phyloP scores from a whole-genome alignment of 2,797 vertebrate genomes.

The Gymnodraco acuticeps region DNA sequence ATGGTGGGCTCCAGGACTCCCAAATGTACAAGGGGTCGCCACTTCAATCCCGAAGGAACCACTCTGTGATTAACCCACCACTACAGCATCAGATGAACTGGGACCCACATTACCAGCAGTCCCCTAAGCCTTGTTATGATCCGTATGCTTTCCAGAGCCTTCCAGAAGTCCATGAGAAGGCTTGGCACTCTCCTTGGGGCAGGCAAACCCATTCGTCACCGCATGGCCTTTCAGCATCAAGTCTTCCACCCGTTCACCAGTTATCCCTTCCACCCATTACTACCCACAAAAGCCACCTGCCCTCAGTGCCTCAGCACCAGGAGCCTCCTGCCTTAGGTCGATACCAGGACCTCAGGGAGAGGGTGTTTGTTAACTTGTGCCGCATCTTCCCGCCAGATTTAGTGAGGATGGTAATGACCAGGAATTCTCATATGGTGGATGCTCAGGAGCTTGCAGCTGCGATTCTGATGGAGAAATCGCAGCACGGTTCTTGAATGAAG shows the following conservation, averaged over 20 bases:
- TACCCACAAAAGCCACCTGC: conserved; percentile 39
- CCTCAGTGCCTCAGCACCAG: conserved; percentile 61
- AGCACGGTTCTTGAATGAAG: conserved; percentile 86
- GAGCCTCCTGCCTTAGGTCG: conserved; percentile 81
- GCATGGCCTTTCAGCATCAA: conserved; percentile 33
- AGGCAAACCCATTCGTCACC: conserved; percentile 55
- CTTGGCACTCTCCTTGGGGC: conserved; percentile 86
- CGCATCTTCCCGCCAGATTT: conserved; percentile 95
- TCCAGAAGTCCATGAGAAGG: conserved; percentile 87
- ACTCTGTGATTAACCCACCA: conserved; percentile 73
- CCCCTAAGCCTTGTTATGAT: conserved; percentile 89
- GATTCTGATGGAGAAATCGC: conserved; percentile 93
- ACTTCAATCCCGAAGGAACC: conserved; percentile 84
- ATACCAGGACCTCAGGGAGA: conserved; percentile 90
- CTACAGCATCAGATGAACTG: conserved; percentile 83
- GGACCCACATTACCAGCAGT: conserved; percentile 88
- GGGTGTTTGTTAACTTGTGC: conserved; percentile 92
- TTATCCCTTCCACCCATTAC: conserved; percentile 40
- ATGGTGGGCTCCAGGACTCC: conserved; percentile 86
- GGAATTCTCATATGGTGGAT: conserved; percentile 92
- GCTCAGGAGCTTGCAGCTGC: conserved; percentile 96
- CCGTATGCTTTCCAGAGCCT: conserved; percentile 89
- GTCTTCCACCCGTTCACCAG: conserved; percentile 32
- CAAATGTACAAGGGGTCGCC: conserved; percentile 88
- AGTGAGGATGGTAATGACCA: conserved; percentile 93